Percentiles rank a stretch among this genome's conserved stretches.
Evolutionary conservation across 2,797 vertebrate species (phyloP).

Genomic region (Mus spretus): DNA sequence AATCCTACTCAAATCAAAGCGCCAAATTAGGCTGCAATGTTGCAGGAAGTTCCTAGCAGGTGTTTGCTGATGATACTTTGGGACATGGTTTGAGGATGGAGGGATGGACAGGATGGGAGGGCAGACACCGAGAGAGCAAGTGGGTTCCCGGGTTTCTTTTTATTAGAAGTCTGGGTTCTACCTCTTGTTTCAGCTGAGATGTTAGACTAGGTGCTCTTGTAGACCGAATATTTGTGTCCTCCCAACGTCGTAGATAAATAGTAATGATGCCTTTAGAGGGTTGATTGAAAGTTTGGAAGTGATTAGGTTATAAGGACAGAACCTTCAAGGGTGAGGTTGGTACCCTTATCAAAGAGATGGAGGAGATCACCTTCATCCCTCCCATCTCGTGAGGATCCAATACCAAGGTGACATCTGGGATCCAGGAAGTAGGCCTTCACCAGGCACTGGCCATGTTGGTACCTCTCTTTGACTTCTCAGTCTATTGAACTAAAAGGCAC

Average conservation of each 20-base stretch:
- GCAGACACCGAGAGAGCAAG: background rate
- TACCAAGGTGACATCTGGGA: background rate
- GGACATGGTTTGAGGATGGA: background rate
- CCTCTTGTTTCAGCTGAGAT: background rate
- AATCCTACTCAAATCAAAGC: background rate
- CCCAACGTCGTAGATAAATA: background rate
- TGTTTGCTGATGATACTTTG: background rate
- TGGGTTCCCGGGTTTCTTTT: constrained; percentile 24
- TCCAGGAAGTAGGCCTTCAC: background rate
- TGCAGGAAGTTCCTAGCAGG: background rate
- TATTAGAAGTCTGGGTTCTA: background rate
- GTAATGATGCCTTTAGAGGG: background rate
- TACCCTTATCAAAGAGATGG: background rate
- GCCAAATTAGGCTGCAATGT: background rate
- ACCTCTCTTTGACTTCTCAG: background rate
- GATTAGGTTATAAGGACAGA: background rate
- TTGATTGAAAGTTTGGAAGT: background rate
- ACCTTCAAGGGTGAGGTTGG: background rate
- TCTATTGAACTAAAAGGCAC: background rate
- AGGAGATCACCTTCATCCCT: background rate
- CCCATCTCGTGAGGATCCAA: background rate
- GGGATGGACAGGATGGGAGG: background rate
- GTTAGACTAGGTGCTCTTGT: background rate
- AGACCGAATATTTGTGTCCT: background rate
- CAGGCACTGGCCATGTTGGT: background rate